Percentiles rank a stretch among this genome's conserved stretches.
These are phyloP conservation scores for Papilio helenus DNA, from an alignment of 1,140 invertebrate species.

Conservation along the genomic window DNA sequence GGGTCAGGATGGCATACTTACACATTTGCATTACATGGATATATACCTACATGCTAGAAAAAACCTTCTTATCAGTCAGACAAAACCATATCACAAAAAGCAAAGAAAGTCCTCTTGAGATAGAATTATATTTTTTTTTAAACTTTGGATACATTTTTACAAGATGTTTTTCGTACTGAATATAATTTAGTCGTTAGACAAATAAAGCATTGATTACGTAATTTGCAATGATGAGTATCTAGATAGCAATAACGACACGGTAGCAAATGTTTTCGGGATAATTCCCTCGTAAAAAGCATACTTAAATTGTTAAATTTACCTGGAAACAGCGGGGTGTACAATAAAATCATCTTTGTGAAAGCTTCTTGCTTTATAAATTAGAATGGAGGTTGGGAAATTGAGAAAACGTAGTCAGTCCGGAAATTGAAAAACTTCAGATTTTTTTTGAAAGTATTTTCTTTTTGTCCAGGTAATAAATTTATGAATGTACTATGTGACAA, in stretches of 20 bases:
- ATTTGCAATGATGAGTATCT: constrained; percentile 69
- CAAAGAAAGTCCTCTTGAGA: no score
- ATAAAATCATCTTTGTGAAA: constrained; percentile 73
- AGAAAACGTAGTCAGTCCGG: constrained; percentile 74
- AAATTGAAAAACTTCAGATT: constrained; percentile 81
- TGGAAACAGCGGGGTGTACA: constrained; percentile 73
- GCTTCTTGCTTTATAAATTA: constrained; percentile 77
- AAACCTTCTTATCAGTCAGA: no score
- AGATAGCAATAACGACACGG: constrained; percentile 57
- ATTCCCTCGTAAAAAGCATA: constrained; percentile 70
- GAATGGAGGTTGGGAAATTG: constrained; percentile 71
- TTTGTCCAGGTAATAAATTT: constrained; percentile 67
- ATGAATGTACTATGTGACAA: constrained; percentile 55
- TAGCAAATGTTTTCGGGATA: constrained; percentile 62
- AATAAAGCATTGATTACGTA: constrained; percentile 56
- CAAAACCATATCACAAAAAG: no score
- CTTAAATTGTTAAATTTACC: constrained; percentile 77
- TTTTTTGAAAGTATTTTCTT: constrained; percentile 69
- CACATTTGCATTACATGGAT: no score
- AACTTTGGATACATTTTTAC: neutral
- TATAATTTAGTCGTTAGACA: neutral
- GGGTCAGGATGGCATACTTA: no score
- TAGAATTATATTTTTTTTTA: no score
- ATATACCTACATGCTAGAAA: no score
- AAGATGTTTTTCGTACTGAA: constrained; percentile 36